Percentiles rank a stretch among this genome's conserved stretches.
Evolutionary conservation across 2,888 invertebrate species (phyloP).

Genomic region (Chironomus tentans): DNA sequence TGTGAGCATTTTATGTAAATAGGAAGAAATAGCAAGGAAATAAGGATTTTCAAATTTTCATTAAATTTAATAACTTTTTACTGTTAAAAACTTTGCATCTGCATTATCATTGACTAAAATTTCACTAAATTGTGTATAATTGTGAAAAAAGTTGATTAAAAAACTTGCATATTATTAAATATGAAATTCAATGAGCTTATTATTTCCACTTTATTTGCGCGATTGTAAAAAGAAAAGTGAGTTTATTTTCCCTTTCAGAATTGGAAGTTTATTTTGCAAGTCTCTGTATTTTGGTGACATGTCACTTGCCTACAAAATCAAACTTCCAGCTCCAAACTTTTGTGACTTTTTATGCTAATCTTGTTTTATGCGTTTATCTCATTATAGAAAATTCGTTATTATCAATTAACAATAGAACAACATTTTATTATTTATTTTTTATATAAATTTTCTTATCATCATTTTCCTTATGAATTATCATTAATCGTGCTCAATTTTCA

Average conservation of each 20-base stretch:
- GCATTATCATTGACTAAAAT: too few relatives aligned
- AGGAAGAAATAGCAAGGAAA: not conserved
- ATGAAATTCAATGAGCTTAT: too few relatives aligned
- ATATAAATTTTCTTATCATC: not conserved
- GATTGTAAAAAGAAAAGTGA: not conserved
- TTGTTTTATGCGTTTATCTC: not conserved
- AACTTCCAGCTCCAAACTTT: not conserved
- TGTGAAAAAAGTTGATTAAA: too few relatives aligned
- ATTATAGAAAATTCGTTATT: slow-evolving; percentile 23
- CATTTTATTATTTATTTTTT: not conserved
- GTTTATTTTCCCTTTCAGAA: not conserved
- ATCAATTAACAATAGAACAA: slow-evolving; percentile 22
- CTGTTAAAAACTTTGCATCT: not conserved
- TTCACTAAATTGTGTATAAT: not conserved
- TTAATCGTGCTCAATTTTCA: slow-evolving; percentile 14
- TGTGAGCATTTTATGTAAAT: not conserved
- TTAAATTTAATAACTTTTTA: not conserved
- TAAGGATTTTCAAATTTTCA: not conserved
- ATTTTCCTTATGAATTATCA: not conserved
- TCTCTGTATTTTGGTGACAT: too few relatives aligned
- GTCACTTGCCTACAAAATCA: too few relatives aligned
- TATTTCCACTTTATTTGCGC: too few relatives aligned
- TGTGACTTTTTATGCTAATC: not conserved
- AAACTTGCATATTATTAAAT: too few relatives aligned
- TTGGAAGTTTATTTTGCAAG: too few relatives aligned